A percentile compares a stretch with the other conserved stretches of the same genome.
phyloP scores from a whole-genome alignment of 2,888 invertebrate species.

The Microplitis deprimator region DNA sequence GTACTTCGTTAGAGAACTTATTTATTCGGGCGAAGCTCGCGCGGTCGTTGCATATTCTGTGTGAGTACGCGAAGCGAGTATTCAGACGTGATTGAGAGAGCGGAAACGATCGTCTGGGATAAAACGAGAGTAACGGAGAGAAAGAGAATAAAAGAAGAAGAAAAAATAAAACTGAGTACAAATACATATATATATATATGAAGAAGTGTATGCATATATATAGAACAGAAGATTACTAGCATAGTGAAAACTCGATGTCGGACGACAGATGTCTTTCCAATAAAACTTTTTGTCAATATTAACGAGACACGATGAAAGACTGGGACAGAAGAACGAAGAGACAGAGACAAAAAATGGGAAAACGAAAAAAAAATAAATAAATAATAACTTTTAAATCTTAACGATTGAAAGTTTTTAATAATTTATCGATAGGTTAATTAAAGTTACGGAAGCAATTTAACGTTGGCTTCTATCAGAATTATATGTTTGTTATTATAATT shows the following conservation, averaged over 20 bases:
- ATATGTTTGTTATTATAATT: not conserved
- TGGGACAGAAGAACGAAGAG: not conserved
- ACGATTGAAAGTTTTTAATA: no score
- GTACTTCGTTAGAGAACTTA: conserved; percentile 52
- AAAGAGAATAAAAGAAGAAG: conserved; percentile 11
- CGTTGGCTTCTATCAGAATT: no score
- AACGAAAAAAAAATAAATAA: no score
- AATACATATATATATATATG: no score
- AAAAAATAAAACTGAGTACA: not conserved
- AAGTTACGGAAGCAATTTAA: no score
- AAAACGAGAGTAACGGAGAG: conserved; percentile 22
- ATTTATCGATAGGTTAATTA: no score
- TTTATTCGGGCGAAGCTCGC: conserved; percentile 47
- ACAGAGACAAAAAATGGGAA: no score
- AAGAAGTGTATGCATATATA: not conserved
- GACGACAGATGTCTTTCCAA: conserved; percentile 28
- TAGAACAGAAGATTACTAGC: conserved; percentile 5
- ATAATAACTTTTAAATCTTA: no score
- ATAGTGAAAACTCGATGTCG: conserved; percentile 4
- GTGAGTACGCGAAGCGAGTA: conserved; percentile 35
- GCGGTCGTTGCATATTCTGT: conserved; percentile 50
- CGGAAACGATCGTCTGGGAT: conserved; percentile 33
- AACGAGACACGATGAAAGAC: conserved; percentile 19
- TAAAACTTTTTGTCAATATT: conserved; percentile 31
- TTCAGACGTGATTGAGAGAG: conserved; percentile 38